These are phyloP conservation scores for Martes flavigula DNA, from an alignment of 2,797 vertebrate genomes.

Conservation along the genomic window DNA sequence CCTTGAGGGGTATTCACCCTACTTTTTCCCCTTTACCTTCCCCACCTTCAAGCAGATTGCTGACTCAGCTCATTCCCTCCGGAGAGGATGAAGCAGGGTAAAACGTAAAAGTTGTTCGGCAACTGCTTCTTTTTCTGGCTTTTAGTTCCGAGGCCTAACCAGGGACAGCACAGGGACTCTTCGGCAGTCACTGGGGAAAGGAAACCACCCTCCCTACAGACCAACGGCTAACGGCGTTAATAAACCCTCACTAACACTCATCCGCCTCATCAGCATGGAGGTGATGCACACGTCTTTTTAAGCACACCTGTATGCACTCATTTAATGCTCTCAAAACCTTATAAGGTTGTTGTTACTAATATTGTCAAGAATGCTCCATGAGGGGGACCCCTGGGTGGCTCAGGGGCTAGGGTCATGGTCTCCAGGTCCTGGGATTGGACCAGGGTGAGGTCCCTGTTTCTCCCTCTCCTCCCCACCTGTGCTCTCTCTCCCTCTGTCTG, in stretches of 20 bases:
- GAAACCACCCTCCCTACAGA: neutral
- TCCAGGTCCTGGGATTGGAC: too few species aligned
- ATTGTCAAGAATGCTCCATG: neutral
- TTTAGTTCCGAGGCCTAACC: neutral
- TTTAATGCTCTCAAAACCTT: neutral
- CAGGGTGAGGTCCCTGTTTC: neutral
- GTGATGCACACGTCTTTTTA: neutral
- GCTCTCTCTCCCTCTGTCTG: neutral
- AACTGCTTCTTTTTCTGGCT: neutral
- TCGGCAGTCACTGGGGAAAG: neutral
- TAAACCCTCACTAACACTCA: neutral
- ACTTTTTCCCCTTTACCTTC: neutral
- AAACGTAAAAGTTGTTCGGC: neutral
- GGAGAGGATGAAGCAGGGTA: neutral
- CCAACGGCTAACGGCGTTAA: too few species aligned
- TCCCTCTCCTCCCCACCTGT: neutral
- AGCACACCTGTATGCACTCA: too few species aligned
- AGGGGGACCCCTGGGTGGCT: too few species aligned
- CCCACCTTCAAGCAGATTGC: neutral
- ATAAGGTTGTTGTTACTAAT: neutral
- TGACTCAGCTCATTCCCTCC: neutral
- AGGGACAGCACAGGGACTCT: neutral
- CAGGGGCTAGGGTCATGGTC: too few species aligned
- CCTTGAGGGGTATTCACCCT: neutral
- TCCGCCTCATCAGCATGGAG: neutral